Evolutionary conservation across 1,140 invertebrate genomes (phyloP).

Genomic region (Drosophila setifemur): DNA sequence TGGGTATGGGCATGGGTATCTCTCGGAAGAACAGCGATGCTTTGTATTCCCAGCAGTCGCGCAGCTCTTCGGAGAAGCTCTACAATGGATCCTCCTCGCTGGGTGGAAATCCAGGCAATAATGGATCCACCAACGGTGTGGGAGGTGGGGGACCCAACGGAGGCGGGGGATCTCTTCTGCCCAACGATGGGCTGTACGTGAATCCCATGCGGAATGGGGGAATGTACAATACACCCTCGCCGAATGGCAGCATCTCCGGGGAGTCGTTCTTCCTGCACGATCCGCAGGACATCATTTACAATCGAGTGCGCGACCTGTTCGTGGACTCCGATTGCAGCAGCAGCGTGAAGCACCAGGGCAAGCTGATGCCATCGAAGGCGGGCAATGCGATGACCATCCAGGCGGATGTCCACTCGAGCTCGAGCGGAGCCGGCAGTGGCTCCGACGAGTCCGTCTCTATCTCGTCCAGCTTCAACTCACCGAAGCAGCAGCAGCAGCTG

Average conservation of each 20-base stretch:
- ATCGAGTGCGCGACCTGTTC: conserved; percentile 91
- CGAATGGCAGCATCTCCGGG: conserved; percentile 82
- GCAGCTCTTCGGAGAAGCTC: conserved; percentile 81
- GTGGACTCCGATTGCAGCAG: conserved; percentile 84
- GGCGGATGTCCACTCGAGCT: conserved; percentile 87
- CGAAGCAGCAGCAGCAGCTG: conserved; percentile 63
- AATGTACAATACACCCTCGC: conserved; percentile 71
- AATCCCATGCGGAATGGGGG: conserved; percentile 88
- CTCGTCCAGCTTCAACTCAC: conserved; percentile 79
- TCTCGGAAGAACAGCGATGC: conserved; percentile 68
- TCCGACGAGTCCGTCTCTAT: conserved; percentile 86
- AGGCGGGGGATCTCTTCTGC: conserved; percentile 62
- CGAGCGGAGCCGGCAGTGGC: conserved; percentile 84
- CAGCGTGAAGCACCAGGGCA: conserved; percentile 66
- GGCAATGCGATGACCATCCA: conserved; percentile 83
- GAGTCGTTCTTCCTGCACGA: conserved; percentile 93
- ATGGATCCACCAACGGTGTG: conserved; percentile 1
- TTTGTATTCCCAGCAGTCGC: conserved; percentile 71
- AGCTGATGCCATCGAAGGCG: conserved; percentile 44
- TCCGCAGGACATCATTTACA: conserved; percentile 89
- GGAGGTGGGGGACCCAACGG: conserved; percentile 20
- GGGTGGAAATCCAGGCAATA: conserved; percentile 19
- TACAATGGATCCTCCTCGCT: conserved; percentile 50
- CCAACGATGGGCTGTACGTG: conserved; percentile 90
- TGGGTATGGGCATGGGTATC: conserved; percentile 44